phyloP scores from a whole-genome alignment of 1,140 invertebrate species.

The Sminthurides bifidus region DNA sequence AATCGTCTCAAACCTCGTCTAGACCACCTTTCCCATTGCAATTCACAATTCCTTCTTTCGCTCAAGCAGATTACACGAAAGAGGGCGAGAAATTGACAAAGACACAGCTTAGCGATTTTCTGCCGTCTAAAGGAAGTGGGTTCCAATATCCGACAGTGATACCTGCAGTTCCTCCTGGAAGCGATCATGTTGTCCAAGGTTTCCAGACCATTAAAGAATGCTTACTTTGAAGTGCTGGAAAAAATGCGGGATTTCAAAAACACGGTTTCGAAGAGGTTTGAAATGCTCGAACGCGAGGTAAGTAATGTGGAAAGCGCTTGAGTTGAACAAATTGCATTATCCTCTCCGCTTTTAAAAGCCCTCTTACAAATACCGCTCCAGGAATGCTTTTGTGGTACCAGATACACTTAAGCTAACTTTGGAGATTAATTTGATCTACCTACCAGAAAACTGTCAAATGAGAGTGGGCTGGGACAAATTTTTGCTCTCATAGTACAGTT shows the following conservation, averaged over 20 bases:
- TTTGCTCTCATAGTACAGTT: too few species aligned
- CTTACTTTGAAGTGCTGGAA: slow-evolving; percentile 7
- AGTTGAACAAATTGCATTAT: background rate
- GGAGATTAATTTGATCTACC: too few species aligned
- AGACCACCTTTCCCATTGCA: background rate
- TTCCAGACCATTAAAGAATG: slow-evolving; percentile 4
- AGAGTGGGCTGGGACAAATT: too few species aligned
- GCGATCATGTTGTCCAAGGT: background rate
- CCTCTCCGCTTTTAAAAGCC: too few species aligned
- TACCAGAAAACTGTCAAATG: too few species aligned
- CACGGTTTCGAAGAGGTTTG: background rate
- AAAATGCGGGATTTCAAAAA: slow-evolving; percentile 4
- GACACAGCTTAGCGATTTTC: too few species aligned
- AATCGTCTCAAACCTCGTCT: background rate
- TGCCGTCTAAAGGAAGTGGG: background rate
- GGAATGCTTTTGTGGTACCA: too few species aligned
- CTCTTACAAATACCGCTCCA: too few species aligned
- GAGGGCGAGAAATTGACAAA: too few species aligned
- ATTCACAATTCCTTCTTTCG: too few species aligned
- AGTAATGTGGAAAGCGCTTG: background rate
- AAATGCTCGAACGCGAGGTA: background rate
- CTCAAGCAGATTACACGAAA: too few species aligned
- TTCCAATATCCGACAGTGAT: background rate
- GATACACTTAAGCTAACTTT: too few species aligned
- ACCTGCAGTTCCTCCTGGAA: background rate